Conservation (phyloP, 2,113 vertebrate species). For the Triplophysa rosa region DNA sequence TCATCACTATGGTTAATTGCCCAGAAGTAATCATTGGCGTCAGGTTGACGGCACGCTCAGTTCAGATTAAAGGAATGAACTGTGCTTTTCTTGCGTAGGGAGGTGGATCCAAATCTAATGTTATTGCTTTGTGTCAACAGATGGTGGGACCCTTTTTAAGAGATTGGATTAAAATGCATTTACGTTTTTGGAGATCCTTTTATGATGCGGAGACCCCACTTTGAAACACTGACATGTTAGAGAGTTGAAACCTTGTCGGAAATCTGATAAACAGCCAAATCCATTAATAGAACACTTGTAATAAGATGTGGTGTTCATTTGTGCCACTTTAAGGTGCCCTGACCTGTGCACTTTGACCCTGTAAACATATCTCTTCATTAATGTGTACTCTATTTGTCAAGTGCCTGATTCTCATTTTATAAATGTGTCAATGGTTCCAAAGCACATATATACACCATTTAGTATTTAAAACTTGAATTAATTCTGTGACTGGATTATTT, state of each 20-base stretch:
- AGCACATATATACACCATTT: neutral
- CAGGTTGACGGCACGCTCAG: slow-evolving; percentile 9
- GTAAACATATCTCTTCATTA: neutral
- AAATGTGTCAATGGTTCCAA: neutral
- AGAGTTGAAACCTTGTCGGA: neutral
- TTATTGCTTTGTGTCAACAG: slow-evolving; percentile 29
- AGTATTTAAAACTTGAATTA: neutral
- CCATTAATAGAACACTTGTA: slow-evolving; percentile 15
- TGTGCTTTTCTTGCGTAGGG: slow-evolving; percentile 1
- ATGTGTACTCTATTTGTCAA: slow-evolving; percentile 14
- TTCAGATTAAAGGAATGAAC: slow-evolving; percentile 31
- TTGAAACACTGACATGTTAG: slow-evolving; percentile 21
- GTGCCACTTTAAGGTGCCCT: slow-evolving; percentile 20
- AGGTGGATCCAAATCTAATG: slow-evolving; percentile 19
- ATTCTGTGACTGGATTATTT: slow-evolving; percentile 26
- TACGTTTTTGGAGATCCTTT: slow-evolving; percentile 31
- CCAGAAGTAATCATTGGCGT: slow-evolving; percentile 17
- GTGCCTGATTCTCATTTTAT: neutral
- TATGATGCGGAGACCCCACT: slow-evolving; percentile 4
- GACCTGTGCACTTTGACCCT: slow-evolving; percentile 39
- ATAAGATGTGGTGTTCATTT: neutral
- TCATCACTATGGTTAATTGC: slow-evolving; percentile 25
- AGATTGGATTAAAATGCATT: slow-evolving; percentile 46
- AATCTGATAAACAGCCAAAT: slow-evolving; percentile 10
- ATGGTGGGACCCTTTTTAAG: slow-evolving; percentile 36